A percentile compares a stretch with the other conserved stretches of the same genome.
Conservation (phyloP, 2,888 invertebrate species). For the Volucella bombylans region DNA sequence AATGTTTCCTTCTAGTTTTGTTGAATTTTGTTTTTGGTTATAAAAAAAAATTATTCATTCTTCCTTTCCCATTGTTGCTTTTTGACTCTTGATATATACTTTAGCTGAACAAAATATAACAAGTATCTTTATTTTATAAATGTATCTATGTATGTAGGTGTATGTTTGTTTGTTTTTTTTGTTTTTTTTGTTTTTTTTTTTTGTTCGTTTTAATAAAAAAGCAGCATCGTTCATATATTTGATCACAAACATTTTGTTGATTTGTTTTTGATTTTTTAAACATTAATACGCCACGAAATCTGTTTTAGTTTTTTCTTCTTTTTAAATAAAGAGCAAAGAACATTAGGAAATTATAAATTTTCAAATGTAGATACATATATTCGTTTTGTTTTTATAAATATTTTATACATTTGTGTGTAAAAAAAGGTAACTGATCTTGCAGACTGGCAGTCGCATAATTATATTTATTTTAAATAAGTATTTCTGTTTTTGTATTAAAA, state of each 20-base stretch:
- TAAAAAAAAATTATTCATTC: conserved; percentile 7
- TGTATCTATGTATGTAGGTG: not conserved
- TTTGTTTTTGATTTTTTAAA: conserved; percentile 4
- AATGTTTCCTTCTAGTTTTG: not conserved
- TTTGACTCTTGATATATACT: conserved; percentile 30
- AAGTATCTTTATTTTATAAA: not conserved
- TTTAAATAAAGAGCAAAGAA: not conserved
- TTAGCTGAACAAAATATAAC: conserved; percentile 16
- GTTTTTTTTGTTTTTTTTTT: not conserved
- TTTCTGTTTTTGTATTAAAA: conserved; percentile 31
- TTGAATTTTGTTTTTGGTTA: conserved; percentile 6
- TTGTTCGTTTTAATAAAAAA: conserved; percentile 21
- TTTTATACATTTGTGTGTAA: conserved; percentile 41
- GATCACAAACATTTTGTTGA: conserved; percentile 29
- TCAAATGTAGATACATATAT: conserved; percentile 4
- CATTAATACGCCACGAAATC: conserved; percentile 21
- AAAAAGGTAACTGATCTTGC: conserved; percentile 41
- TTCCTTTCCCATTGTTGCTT: not conserved
- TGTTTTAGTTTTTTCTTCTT: conserved; percentile 2
- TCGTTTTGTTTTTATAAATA: not conserved
- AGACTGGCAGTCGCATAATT: conserved; percentile 63
- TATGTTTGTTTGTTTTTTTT: not conserved
- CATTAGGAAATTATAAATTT: not conserved
- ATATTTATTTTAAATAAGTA: not conserved
- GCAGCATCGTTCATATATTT: conserved; percentile 24